These are phyloP conservation scores for Mareca penelope DNA, from an alignment of 2,797 vertebrate genomes.

Conservation along the genomic window DNA sequence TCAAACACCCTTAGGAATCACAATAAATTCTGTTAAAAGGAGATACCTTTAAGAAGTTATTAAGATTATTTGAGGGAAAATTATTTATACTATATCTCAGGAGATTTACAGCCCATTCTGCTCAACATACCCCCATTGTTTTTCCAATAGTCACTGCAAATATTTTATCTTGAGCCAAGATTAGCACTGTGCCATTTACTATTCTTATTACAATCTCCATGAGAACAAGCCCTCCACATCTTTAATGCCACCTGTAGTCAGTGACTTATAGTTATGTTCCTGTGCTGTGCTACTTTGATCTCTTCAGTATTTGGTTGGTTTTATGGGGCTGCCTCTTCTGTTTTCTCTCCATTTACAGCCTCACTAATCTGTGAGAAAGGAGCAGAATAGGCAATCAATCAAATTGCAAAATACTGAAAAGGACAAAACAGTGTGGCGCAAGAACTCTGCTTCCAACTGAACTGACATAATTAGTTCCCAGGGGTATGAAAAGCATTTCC, in stretches of 20 bases:
- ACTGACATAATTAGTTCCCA: conserved; percentile 19
- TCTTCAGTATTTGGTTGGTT: conserved; percentile 4
- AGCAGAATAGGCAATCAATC: conserved; percentile 24
- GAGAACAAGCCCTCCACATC: conserved; percentile 15
- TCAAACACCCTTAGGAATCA: neutral
- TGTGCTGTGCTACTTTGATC: conserved; percentile 19
- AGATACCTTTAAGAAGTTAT: neutral
- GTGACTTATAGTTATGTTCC: conserved; percentile 36
- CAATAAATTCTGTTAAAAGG: neutral
- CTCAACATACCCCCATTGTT: neutral
- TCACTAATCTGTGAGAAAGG: neutral
- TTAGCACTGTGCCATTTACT: conserved; percentile 34
- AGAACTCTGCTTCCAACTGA: neutral
- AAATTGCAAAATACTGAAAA: neutral
- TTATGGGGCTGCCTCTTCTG: conserved; percentile 48
- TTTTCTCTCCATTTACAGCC: conserved; percentile 13
- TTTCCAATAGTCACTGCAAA: neutral
- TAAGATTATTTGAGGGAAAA: neutral
- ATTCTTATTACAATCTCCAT: conserved; percentile 8
- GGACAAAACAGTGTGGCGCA: neutral
- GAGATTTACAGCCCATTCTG: neutral
- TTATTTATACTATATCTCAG: neutral
- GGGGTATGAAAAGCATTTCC: neutral
- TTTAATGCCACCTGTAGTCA: conserved; percentile 43
- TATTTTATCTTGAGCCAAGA: conserved; percentile 21